Conservation (phyloP, 2,113 vertebrate species). For the Terrapene triunguis region DNA sequence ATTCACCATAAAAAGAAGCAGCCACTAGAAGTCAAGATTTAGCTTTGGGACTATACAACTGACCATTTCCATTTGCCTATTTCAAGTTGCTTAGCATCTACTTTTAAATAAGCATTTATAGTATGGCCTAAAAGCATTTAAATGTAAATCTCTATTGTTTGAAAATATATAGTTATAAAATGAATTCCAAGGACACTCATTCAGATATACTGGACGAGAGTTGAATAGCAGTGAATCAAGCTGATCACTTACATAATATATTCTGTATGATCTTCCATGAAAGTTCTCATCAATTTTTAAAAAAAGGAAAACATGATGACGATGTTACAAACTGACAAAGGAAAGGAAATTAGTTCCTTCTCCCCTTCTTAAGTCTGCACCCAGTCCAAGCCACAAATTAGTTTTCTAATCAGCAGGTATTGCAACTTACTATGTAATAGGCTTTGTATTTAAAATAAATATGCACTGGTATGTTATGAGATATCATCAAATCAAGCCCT, state of each 20-base stretch:
- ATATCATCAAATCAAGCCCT: background rate
- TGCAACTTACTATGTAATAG: background rate
- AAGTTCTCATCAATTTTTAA: background rate
- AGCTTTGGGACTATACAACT: fast-evolving
- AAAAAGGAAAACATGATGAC: background rate
- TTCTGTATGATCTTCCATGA: background rate
- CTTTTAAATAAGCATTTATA: background rate
- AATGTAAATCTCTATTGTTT: background rate
- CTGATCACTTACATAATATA: background rate
- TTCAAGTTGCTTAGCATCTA: background rate
- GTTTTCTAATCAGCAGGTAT: background rate
- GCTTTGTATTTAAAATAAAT: background rate
- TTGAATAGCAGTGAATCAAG: background rate
- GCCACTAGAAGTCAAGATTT: background rate
- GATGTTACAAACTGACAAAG: background rate
- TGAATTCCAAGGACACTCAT: background rate
- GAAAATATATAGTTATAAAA: background rate
- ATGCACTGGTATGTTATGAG: background rate
- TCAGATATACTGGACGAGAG: background rate
- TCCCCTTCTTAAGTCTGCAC: background rate
- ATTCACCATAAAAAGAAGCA: background rate
- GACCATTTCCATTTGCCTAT: background rate
- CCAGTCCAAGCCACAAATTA: background rate
- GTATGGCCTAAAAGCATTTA: background rate
- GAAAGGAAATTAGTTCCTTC: background rate